Evolutionary conservation across 2,888 invertebrate species (phyloP), one percentile per base, ranked within the genome.

Genomic region (Melanotus villosus): DNA sequence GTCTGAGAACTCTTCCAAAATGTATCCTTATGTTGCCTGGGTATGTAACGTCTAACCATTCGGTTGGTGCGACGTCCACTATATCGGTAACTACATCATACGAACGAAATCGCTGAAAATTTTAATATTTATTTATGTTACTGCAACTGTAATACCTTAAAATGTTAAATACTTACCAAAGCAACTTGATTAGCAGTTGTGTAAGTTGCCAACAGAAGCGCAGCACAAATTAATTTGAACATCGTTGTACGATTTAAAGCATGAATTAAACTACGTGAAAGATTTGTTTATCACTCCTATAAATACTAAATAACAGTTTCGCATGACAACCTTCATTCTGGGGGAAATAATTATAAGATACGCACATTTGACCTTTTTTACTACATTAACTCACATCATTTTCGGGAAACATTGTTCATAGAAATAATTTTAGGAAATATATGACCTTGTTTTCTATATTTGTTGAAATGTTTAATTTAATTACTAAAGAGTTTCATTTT

Each of bases 1-100:
- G 54, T n/a, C 10, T 16, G 0, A 54, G 32, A 10, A 34, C 54
- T 18, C 19, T 30, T 32, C 54, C 54, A 30, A 54, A 34, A n/a
- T 12, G 1, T n/a, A 19, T 34, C 32, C 32, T 9, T 2, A 16
- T 34, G 32, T 34, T 19, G 10, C 10, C 14, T 16, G 54, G 54
- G 12, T 34, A 54, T 14, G 54, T 32, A 16, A 34, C 19, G 16
- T 30, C 34, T 1, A 30, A 16, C 14, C 18, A 34, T 3, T 2
- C 23, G 3, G 26, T 6, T 1, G 54, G 54, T 4, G 54, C 54
- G 7, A 14, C 16, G 2, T 54, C 54, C 23, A 54, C 2, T 0
- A 54, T 32, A 10, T 54, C 54, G 1, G 10, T 2, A 9, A 32
- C 54, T 19, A 54, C 34, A 30, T 32, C 54, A n/a, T 54, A 32